Base-by-base conservation (phyloP, 2,113 vertebrate genomes). In the Pachycephala philippinensis region DNA sequence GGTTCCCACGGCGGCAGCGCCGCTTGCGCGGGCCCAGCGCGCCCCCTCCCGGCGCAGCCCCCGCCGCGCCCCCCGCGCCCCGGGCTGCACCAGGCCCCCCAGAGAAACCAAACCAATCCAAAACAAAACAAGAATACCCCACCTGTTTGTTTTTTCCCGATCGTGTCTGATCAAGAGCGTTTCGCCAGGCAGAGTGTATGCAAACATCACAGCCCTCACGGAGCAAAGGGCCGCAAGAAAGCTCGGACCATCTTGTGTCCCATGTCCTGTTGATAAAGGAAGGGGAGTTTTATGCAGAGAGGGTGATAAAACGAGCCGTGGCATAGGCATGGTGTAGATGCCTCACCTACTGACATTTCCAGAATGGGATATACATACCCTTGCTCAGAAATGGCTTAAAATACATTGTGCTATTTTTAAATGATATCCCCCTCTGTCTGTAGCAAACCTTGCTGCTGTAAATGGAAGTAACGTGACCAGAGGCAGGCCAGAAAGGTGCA, bases 321-420 rank as follows among this genome's bases (percentile, higher is more conserved):
- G 2, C 47, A 70, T 27, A 49, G 54, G 30, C 45, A 3, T 22
- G 27, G 44, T 13, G 63, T n/a, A 59, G 63, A 54, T 59, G 54
- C 50, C 89, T 96, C 76, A 37, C 39, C 71, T 47, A 50, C 28
- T 74, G 90, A 47, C 52, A 28, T 92, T 88, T 95, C 56, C 49
- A 63, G 76, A 52, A 17, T 13, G 2, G 6, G 47, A 54, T 77
- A 80, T 47, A 49, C 15, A 70, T 54, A 66, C 22, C 70, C 60
- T 59, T 37, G n/a, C 68, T 78, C 47, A 44, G 68, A 68, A 82
- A n/a, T 64, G 19, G 60, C 76, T 91, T 71, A 78, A 92, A 86
- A 86, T 84, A 78, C 20, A 23, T 7, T 1, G 4, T 20, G 52
- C 63, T 96, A 70, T 83, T 91, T 93, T 87, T 54, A 74, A 90